These are phyloP conservation scores for Acrobasis suavella DNA, from an alignment of 2,888 invertebrate species.

Conservation along the genomic window DNA sequence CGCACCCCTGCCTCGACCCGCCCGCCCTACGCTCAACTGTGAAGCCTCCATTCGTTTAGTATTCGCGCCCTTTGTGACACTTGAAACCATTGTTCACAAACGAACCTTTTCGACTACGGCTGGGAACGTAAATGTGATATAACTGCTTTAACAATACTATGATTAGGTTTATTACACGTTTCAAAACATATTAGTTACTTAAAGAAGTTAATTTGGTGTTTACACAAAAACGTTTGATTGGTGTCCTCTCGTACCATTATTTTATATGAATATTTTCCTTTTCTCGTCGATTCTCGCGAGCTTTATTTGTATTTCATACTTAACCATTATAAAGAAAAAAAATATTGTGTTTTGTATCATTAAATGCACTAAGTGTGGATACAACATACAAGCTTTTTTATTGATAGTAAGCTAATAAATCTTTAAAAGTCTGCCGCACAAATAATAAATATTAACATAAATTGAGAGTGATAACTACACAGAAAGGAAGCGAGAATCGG, in stretches of 20 bases:
- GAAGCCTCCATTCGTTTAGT: slow-evolving; percentile 72
- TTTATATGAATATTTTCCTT: too few relatives aligned
- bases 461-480: neutral
- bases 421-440: too few relatives aligned
- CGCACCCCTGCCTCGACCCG: slow-evolving; percentile 44
- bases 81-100: slow-evolving; percentile 75
- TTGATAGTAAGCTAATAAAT: too few relatives aligned
- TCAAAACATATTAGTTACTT: neutral
- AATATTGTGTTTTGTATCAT: too few relatives aligned
- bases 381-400: too few relatives aligned
- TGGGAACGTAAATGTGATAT: slow-evolving; percentile 28
- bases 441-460: neutral
- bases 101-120: slow-evolving; percentile 52
- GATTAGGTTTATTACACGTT: slow-evolving; percentile 19
- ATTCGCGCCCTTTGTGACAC: slow-evolving; percentile 81
- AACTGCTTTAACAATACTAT: slow-evolving; percentile 23
- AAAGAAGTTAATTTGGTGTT: too few relatives aligned
- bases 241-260: too few relatives aligned
- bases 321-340: too few relatives aligned
- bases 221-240: too few relatives aligned
- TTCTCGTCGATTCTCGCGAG: too few relatives aligned
- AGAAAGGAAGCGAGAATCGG: neutral
- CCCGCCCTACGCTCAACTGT: slow-evolving; percentile 45
- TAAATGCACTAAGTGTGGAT: too few relatives aligned
- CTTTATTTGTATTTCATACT: too few relatives aligned